Evolutionary conservation across 1,140 invertebrate genomes (phyloP).

Genomic region (Cyphomyrmex costatus): DNA sequence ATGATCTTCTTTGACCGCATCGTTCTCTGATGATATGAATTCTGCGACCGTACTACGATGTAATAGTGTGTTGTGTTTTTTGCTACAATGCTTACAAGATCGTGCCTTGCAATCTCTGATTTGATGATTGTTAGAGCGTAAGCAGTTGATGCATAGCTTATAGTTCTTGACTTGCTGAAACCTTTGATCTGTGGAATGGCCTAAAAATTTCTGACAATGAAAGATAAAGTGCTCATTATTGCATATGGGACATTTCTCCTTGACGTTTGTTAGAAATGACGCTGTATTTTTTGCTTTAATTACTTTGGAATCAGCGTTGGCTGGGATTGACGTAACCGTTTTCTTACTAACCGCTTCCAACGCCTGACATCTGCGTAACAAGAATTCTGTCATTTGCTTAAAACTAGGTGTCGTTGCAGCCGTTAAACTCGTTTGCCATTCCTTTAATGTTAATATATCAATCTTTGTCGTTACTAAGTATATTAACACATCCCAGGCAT

Average conservation of each 20-base stretch:
- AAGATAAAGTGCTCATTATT: not conserved
- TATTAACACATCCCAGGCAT: not conserved
- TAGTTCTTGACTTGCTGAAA: no score
- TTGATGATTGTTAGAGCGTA: no score
- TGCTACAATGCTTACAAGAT: no score
- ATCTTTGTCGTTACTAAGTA: not conserved
- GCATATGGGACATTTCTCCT: not conserved
- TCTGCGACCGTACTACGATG: no score
- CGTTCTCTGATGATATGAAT: no score
- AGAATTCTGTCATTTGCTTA: not conserved
- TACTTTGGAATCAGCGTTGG: not conserved
- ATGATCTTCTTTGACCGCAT: no score
- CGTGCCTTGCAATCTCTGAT: no score
- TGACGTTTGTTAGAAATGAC: not conserved
- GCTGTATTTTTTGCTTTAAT: not conserved
- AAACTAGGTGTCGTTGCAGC: not conserved
- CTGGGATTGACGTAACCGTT: not conserved
- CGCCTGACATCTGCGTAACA: not conserved
- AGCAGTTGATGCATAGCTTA: no score
- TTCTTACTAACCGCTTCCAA: not conserved
- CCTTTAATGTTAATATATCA: not conserved
- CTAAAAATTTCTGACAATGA: not conserved
- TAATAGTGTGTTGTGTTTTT: no score
- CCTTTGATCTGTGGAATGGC: not conserved
- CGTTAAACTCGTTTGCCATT: not conserved